phyloP scores from a whole-genome alignment of 1,140 invertebrate genomes.

The Drosophila erecta region DNA sequence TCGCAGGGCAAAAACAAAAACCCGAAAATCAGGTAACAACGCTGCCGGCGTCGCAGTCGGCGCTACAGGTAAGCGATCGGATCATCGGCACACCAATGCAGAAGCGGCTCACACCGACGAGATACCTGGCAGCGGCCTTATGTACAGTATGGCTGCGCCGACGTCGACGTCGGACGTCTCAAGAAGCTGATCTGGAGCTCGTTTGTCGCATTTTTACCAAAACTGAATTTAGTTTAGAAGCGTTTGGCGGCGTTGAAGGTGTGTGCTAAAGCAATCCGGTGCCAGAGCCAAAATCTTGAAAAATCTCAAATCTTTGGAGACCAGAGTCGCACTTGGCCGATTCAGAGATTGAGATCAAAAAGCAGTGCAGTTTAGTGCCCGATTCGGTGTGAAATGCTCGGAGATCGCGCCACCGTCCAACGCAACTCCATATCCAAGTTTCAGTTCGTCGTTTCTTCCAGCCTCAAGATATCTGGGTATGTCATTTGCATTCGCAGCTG shows the following conservation, averaged over 20 bases:
- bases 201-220: conserved; percentile 83
- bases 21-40: conserved; percentile 80
- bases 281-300: conserved; percentile 39
- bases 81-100: conserved; percentile 77
- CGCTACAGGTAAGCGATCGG: conserved; percentile 53
- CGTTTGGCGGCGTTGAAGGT: conserved; percentile 84
- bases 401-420: conserved; percentile 5
- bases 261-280: conserved; percentile 75
- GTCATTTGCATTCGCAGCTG: conserved; percentile 70
- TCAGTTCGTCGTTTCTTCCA: conserved; percentile 2
- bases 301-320: conserved; percentile 28
- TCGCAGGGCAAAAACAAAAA: conserved; percentile 69
- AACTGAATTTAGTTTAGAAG: conserved; percentile 84
- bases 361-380: conserved; percentile 40
- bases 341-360: conserved; percentile 7
- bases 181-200: conserved; percentile 82
- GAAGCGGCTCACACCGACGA: conserved; percentile 32
- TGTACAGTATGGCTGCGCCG: conserved; percentile 46
- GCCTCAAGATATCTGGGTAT: conserved; percentile 51
- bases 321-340: conserved; percentile 12
- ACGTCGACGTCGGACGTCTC: conserved; percentile 60
- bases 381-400: conserved; percentile 28
- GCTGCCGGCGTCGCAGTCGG: conserved; percentile 32
- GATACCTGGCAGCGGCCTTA: conserved; percentile 44
- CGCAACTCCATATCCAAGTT: conserved; percentile 9